Evolutionary conservation across 2,888 invertebrate genomes (phyloP), one percentile per base, ranked within the genome.

Genomic region (Monochamus alternatus): DNA sequence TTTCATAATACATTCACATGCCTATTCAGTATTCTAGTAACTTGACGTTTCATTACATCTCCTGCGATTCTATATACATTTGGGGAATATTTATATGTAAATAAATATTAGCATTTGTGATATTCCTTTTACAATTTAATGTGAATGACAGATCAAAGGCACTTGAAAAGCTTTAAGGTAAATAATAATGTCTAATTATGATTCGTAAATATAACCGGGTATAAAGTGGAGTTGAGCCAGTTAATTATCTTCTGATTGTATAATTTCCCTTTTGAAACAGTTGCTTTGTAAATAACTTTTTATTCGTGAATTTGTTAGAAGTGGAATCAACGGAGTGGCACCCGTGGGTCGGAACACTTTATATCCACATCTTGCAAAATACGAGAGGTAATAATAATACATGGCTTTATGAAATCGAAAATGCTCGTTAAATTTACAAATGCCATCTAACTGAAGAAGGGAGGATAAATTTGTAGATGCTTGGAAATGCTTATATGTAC

Each of bases 101-200:
- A 55, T 55, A 55, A 55, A 55, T 22, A 55, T 55, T 55, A 55
- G n/a, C 55, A 55, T 55, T 55, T 22, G n/a, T 55, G n/a, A 14
- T 55, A 55, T 22, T 55, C 55, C 55, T 55, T 55, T 55, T n/a
- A 55, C 14, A 55, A 55, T 22, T 55, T 55, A 14, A n/a, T 55
- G 55, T 55, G 22, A 55, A n/a, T 55, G 55, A 55, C 55, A 55
- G 55, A 55, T 55, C 55, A 55, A 55, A 55, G 55, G 55, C 55
- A 7, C 14, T 55, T n/a, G 55, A 55, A 55, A 55, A n/a, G 55
- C 55, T 55, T 14, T n/a, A 55, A 14, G 55, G 55, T 55, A 55
- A 55, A 55, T 55, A 55, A 55, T 55, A 55, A 55, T 14, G 55
- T 22, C 55, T 55, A 55, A 55, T 55, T 55, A 55, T 55, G 55